These are phyloP conservation scores for Phortica variegata DNA, from an alignment of 1,140 invertebrate species.

Conservation along the genomic window DNA sequence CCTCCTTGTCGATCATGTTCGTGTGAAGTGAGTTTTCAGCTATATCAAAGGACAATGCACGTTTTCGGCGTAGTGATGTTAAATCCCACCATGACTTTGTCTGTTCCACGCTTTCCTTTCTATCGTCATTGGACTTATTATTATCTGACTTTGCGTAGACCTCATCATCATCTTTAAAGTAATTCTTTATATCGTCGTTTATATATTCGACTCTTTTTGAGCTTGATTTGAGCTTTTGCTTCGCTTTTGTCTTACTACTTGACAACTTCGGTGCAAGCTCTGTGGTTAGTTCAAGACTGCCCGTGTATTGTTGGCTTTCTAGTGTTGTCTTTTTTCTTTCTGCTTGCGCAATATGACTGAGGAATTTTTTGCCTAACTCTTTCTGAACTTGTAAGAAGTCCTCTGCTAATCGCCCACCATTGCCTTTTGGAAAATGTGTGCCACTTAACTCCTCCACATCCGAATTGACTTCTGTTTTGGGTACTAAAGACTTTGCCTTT, in stretches of 20 bases:
- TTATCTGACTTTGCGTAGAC: neutral
- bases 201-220: neutral
- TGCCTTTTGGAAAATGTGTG: conserved; percentile 14
- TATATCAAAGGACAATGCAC: conserved; percentile 20
- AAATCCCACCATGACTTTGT: conserved; percentile 44
- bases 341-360: conserved; percentile 37
- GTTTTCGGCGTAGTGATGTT: conserved; percentile 27
- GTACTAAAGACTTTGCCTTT: conserved; percentile 7
- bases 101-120: conserved; percentile 18
- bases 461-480: conserved; percentile 11
- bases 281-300: too few relatives aligned
- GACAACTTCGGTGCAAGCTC: too few relatives aligned
- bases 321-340: conserved; percentile 14
- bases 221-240: neutral
- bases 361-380: conserved; percentile 39
- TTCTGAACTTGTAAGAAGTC: conserved; percentile 41
- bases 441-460: conserved; percentile 20
- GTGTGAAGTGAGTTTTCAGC: conserved; percentile 16
- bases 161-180: conserved; percentile 12
- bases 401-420: conserved; percentile 20
- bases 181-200: conserved; percentile 16
- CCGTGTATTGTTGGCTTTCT: conserved; percentile 9
- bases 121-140: conserved; percentile 9
- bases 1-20: conserved; percentile 41
- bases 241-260: too few relatives aligned